Conservation (phyloP, 2,797 vertebrate genomes). For the Acanthornis magna region DNA sequence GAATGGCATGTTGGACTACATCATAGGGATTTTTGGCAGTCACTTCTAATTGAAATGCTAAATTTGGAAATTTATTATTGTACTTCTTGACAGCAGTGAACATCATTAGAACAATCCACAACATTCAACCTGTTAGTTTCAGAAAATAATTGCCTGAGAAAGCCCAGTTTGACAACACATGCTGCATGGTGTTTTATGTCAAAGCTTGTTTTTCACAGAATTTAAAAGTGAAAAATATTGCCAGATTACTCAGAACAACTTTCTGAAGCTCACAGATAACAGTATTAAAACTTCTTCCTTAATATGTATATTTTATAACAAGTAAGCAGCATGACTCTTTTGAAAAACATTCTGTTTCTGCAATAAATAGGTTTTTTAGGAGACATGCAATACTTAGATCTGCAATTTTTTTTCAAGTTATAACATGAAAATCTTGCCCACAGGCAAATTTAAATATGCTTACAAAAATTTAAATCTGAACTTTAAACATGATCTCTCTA, state of each 20-base stretch:
- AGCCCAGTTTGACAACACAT: slow-evolving; percentile 13
- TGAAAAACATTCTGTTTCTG: slow-evolving; percentile 6
- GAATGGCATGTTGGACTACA: background rate
- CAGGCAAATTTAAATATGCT: background rate
- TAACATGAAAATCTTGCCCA: background rate
- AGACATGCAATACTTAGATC: background rate
- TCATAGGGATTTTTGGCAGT: background rate
- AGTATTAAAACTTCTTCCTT: background rate
- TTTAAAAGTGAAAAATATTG: background rate
- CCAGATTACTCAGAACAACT: background rate
- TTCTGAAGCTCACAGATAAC: slow-evolving; percentile 25
- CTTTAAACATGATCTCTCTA: background rate
- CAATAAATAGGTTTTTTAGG: background rate
- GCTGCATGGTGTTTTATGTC: background rate
- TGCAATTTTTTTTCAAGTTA: background rate
- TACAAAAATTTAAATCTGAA: background rate
- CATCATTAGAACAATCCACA: background rate
- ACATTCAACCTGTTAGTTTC: background rate
- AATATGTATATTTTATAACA: background rate
- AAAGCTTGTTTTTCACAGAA: background rate
- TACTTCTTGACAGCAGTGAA: background rate
- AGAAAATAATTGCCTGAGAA: slow-evolving; percentile 9
- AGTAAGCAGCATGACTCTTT: background rate
- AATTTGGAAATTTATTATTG: background rate
- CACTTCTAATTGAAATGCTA: background rate